These are phyloP conservation scores for Ectemnius lituratus DNA, from an alignment of 2,888 invertebrate species.

Conservation along the genomic window DNA sequence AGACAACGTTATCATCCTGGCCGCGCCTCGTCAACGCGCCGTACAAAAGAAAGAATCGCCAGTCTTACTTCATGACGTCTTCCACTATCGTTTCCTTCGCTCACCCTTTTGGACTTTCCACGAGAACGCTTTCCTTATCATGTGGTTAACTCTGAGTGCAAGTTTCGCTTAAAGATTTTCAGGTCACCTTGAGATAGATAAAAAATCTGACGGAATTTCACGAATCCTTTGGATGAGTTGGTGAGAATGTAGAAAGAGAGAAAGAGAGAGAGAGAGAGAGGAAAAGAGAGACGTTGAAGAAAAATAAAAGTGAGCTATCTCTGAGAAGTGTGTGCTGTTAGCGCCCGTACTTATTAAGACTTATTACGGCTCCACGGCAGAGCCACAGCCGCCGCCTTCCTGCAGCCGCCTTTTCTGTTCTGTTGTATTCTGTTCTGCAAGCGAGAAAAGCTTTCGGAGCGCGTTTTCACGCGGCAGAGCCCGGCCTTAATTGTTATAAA, in stretches of 20 bases:
- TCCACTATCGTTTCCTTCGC: too few relatives aligned
- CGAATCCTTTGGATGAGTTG: background rate
- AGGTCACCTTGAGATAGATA: too few relatives aligned
- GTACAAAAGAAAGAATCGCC: too few relatives aligned
- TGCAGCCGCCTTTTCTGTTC: constrained; percentile 38
- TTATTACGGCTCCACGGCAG: constrained; percentile 55
- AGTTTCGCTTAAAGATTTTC: too few relatives aligned
- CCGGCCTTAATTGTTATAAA: constrained; percentile 75
- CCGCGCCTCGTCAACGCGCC: too few relatives aligned
- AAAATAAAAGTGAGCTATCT: constrained; percentile 8
- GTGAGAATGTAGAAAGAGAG: constrained; percentile 5
- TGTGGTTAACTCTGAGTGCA: too few relatives aligned
- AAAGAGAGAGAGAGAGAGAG: constrained; percentile 10
- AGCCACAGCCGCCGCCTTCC: constrained; percentile 49
- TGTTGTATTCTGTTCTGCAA: constrained; percentile 44
- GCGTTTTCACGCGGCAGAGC: constrained; percentile 37
- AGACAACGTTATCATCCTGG: too few relatives aligned
- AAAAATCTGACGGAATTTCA: constrained; percentile 5
- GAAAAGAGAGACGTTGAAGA: constrained; percentile 18
- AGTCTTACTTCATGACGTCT: too few relatives aligned
- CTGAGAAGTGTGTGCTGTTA: constrained; percentile 40
- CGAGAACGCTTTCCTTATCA: too few relatives aligned
- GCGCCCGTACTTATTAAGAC: constrained; percentile 61
- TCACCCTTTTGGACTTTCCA: too few relatives aligned
- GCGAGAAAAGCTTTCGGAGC: constrained; percentile 47